phyloP scores from a whole-genome alignment of 2,113 vertebrate genomes.

The Pongo pygmaeus region DNA sequence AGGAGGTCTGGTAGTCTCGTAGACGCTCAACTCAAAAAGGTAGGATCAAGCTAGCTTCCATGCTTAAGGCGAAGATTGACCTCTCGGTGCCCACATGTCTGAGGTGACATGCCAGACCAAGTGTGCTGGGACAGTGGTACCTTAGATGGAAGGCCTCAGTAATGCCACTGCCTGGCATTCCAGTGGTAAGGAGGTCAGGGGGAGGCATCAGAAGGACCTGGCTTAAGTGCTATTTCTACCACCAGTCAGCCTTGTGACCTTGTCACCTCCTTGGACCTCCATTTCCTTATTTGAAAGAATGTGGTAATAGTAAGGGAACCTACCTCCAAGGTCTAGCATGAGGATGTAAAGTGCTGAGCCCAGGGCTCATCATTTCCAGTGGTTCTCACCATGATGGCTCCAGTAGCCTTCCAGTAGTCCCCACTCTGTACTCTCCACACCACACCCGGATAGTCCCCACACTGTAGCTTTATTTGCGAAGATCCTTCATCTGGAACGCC shows the following conservation, averaged over 20 bases:
- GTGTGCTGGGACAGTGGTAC: neutral
- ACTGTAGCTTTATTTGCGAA: neutral
- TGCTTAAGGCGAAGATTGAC: neutral
- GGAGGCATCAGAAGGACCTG: neutral
- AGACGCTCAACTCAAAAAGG: neutral
- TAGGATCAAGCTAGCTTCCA: neutral
- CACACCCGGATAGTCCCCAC: fast-evolving
- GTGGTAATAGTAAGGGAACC: neutral
- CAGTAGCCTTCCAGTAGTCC: neutral
- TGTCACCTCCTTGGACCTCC: neutral
- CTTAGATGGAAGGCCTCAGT: neutral
- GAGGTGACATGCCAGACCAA: neutral
- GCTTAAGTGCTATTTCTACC: neutral
- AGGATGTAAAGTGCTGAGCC: neutral
- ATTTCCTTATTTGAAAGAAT: neutral
- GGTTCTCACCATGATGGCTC: neutral
- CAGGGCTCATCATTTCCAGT: neutral
- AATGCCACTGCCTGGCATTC: neutral
- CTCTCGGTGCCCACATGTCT: neutral
- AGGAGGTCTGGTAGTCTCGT: neutral
- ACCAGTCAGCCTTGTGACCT: neutral
- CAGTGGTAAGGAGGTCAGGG: neutral
- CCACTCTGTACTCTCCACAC: neutral
- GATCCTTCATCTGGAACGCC: neutral
- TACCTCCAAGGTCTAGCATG: neutral